Conservation (phyloP, 2,113 vertebrate genomes). For the Myiopsitta monachus region DNA sequence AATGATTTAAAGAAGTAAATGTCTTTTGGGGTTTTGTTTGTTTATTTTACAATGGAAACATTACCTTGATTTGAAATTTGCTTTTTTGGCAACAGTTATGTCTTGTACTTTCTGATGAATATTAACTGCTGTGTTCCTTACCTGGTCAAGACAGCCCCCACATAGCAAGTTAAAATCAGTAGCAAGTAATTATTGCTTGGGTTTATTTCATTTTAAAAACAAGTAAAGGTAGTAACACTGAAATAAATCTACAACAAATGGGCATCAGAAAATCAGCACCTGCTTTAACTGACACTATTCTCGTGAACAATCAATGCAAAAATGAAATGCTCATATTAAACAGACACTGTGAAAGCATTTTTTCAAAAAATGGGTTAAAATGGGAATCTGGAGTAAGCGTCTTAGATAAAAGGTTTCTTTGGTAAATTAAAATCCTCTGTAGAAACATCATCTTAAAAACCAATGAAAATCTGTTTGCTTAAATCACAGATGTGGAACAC, state of each 20-base stretch:
- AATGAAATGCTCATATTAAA: not conserved
- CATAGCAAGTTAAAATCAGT: not conserved
- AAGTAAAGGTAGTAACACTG: not conserved
- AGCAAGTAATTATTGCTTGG: not conserved
- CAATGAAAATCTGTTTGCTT: no score
- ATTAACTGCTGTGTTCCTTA: not conserved
- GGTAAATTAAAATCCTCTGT: not conserved
- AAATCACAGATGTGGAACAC: not conserved
- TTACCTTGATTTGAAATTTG: not conserved
- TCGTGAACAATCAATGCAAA: not conserved
- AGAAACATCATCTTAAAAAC: not conserved
- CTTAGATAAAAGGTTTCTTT: not conserved
- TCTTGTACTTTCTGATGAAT: not conserved
- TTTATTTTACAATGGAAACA: not conserved
- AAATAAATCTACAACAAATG: not conserved
- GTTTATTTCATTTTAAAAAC: not conserved
- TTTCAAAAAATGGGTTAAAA: not conserved
- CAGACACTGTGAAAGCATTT: not conserved
- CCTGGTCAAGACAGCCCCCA: not conserved
- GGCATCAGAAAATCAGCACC: not conserved
- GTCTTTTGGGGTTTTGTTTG: rapidly evolving
- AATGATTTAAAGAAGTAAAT: not conserved
- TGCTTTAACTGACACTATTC: not conserved
- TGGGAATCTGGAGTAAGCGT: rapidly evolving
- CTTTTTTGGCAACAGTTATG: not conserved